Evolutionary conservation across 1,140 invertebrate genomes (phyloP).

Genomic region (Drosophila melanogaster): DNA sequence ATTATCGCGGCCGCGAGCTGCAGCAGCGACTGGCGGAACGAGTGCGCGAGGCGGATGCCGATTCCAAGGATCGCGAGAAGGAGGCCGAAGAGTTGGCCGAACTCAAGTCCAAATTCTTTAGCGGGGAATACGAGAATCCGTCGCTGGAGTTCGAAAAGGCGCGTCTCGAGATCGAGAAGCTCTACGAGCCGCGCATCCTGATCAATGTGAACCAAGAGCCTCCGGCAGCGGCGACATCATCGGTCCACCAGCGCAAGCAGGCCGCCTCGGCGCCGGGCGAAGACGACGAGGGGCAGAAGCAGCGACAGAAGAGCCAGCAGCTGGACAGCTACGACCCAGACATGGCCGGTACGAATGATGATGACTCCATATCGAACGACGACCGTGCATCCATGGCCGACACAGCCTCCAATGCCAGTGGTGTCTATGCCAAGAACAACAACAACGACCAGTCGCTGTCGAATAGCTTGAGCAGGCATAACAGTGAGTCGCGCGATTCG

Average conservation of each 20-base stretch:
- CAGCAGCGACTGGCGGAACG: constrained; percentile 94
- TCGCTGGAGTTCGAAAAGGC: constrained; percentile 92
- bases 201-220: constrained; percentile 87
- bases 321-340: constrained; percentile 24
- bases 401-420: constrained; percentile 69
- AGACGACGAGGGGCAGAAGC: background rate
- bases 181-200: constrained; percentile 92
- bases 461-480: constrained; percentile 63
- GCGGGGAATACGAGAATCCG: constrained; percentile 89
- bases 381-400: constrained; percentile 54
- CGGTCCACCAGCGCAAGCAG: constrained; percentile 17
- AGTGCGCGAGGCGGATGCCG: constrained; percentile 95
- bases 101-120: constrained; percentile 92
- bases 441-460: constrained; percentile 38
- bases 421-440: constrained; percentile 53
- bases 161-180: constrained; percentile 91
- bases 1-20: constrained; percentile 96
- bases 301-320: constrained; percentile 36
- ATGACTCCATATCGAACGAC: constrained; percentile 77
- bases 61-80: constrained; percentile 94
- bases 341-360: constrained; percentile 33
- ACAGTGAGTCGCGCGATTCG: constrained; percentile 78
- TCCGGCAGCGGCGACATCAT: background rate
- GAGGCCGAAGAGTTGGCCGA: constrained; percentile 97
- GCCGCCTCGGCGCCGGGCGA: constrained; percentile 8